These are phyloP conservation scores for Silurus asotus DNA, from an alignment of 2,113 vertebrate species.

Conservation along the genomic window DNA sequence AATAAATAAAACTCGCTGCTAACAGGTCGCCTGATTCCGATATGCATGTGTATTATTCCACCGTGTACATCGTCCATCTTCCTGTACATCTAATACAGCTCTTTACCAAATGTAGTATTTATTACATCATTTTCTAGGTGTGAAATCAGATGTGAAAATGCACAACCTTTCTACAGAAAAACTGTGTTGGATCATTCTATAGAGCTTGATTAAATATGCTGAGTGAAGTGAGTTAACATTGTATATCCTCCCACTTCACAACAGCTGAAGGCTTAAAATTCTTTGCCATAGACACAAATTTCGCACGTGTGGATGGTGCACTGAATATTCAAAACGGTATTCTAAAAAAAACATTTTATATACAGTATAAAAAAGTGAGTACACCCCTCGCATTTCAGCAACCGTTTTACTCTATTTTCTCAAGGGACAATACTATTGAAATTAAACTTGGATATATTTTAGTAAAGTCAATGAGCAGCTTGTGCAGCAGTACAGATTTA, in stretches of 20 bases:
- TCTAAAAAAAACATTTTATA: not conserved
- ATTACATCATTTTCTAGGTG: not conserved
- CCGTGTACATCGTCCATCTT: not conserved
- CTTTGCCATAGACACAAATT: not conserved
- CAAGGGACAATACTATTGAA: too few relatives aligned
- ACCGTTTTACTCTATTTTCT: too few relatives aligned
- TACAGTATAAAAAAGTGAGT: too few relatives aligned
- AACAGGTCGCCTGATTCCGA: not conserved
- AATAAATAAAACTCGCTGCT: not conserved
- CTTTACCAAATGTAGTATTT: not conserved
- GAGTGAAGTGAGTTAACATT: not conserved
- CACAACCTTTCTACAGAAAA: not conserved
- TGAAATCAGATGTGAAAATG: not conserved
- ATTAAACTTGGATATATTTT: too few relatives aligned
- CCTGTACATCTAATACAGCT: too few relatives aligned
- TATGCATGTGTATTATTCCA: not conserved
- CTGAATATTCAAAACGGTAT: not conserved
- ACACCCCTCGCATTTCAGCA: too few relatives aligned
- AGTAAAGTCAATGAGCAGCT: too few relatives aligned
- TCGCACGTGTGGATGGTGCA: not conserved
- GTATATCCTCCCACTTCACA: not conserved
- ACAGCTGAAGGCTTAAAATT: not conserved
- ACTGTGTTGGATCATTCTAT: too few relatives aligned
- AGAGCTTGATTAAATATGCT: not conserved
- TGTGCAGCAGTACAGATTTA: too few relatives aligned